Base-by-base conservation (phyloP, 2,797 vertebrate species). In the Sylvia borin region DNA sequence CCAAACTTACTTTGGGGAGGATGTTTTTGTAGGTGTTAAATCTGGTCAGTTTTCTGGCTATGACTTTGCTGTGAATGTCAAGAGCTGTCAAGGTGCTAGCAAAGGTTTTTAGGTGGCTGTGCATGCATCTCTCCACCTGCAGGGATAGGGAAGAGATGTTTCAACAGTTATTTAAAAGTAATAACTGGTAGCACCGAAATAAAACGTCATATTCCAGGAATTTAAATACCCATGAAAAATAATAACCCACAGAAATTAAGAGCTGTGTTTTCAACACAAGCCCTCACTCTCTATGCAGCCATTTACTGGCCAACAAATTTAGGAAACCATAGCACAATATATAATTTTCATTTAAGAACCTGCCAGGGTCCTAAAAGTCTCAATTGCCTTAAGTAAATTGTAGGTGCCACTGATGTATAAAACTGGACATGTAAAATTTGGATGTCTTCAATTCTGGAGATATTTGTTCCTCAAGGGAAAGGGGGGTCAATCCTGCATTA, bases 111-210 rank as follows among this genome's bases (percentile, higher is more conserved):
- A 96, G 80, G 66, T 94, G 84, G 55, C 74, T 88, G 2, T 34
- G 36, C 48, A 87, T 79, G 12, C 95, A 97, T 16, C 22, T 76
- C 25, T 95, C 90, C 45, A 85, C 4, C 96, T 96, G 83, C 60
- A 77, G 68, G 43, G 72, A 47, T 13, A 74, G 16, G 1, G 0
- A 13, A n/a, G 2, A 6, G 38, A 55, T 73, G 48, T 42, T 47
- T 31, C 67, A 62, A 16, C 3, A 5, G 29, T 66, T 66, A 45
- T 29, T 57, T 34, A 79, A 16, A 26, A 48, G 29, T 12, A 70
- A 11, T 24, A 1, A 0, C 26, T 15, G 45, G 24, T 47, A 45
- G 13, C 32, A 22, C 11, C 25, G 4, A 50, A 51, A 45, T 12
- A 17, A 22, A 38, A 1, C 31, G 12, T 16, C 0, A 0, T 18